These are phyloP conservation scores for Botrylloides violaceus DNA, from an alignment of 23 tunicate genomes.

Conservation along the genomic window DNA sequence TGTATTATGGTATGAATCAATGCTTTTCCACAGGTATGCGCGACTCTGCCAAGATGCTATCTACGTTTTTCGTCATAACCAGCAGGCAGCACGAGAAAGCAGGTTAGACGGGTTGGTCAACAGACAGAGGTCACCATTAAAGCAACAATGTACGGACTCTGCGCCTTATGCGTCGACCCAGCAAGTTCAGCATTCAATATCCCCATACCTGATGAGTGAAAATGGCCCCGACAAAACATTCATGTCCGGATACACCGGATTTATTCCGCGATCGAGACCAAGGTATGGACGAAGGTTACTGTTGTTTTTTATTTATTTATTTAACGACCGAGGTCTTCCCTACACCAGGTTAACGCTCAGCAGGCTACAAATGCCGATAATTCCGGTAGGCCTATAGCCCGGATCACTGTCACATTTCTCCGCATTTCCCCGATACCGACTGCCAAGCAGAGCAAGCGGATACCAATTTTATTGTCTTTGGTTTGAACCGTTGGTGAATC, in stretches of 20 bases:
- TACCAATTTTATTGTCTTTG: too few species aligned
- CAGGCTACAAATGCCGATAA: too few species aligned
- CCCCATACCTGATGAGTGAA: constrained; percentile 72
- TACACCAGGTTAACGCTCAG: too few species aligned
- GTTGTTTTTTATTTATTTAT: too few species aligned
- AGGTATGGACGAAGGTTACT: too few species aligned
- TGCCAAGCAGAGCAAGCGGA: too few species aligned
- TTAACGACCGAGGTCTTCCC: too few species aligned
- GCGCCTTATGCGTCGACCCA: constrained; percentile 56
- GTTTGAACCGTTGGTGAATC: too few species aligned
- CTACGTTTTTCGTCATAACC: constrained; percentile 23
- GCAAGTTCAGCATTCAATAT: constrained; percentile 55
- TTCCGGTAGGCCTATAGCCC: too few species aligned
- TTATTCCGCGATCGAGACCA: constrained; percentile 75
- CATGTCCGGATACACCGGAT: constrained; percentile 88
- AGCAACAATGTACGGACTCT: constrained; percentile 38
- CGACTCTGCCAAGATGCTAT: constrained; percentile 54
- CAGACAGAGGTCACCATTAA: constrained; percentile 27
- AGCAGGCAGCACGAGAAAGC: not conserved
- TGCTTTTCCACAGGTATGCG: constrained; percentile 44
- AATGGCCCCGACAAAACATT: constrained; percentile 63
- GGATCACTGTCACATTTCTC: too few species aligned
- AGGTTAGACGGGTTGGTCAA: not conserved
- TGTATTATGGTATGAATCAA: too few species aligned
- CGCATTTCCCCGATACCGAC: too few species aligned